phyloP scores from a whole-genome alignment of 2,797 vertebrate genomes.

The Limosa lapponica region DNA sequence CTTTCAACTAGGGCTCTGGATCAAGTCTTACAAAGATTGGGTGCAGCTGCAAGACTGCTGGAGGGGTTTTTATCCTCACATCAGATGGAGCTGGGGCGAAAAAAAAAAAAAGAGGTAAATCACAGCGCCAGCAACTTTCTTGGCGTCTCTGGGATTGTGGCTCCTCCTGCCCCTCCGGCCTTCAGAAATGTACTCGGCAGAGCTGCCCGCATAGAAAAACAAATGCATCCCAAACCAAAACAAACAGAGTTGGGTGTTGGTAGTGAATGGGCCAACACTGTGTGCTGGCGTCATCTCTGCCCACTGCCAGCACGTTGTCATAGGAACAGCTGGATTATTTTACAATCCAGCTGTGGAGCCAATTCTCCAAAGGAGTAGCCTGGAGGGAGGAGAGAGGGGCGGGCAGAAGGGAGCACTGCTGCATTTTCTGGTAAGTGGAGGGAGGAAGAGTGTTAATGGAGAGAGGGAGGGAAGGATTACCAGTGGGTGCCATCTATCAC shows the following conservation, averaged over 20 bases:
- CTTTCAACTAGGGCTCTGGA: background rate
- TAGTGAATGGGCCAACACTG: conserved; percentile 56
- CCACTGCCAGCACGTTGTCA: conserved; percentile 71
- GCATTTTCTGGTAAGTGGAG: conserved; percentile 33
- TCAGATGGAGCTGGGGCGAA: background rate
- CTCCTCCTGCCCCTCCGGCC: conserved; percentile 46
- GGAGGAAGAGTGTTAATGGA: background rate
- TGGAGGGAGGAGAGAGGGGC: conserved; percentile 26
- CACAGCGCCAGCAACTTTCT: conserved; percentile 57
- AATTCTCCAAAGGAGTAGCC: conserved; percentile 66
- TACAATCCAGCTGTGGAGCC: conserved; percentile 67
- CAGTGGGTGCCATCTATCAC: background rate
- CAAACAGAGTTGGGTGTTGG: conserved; percentile 73
- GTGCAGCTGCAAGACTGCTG: conserved; percentile 44
- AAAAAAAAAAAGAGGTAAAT: background rate
- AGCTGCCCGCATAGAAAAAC: conserved; percentile 43
- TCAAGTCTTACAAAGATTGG: conserved; percentile 30
- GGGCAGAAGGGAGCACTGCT: conserved; percentile 6
- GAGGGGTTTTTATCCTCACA: conserved; percentile 14
- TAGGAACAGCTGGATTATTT: conserved; percentile 72
- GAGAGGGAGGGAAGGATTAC: conserved; percentile 13
- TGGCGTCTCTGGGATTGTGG: conserved; percentile 31
- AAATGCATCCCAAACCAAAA: conserved; percentile 67
- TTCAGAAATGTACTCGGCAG: conserved; percentile 54
- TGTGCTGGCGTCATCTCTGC: conserved; percentile 66